Conservation (phyloP, 1,140 invertebrate species). For the Nymphalis io region DNA sequence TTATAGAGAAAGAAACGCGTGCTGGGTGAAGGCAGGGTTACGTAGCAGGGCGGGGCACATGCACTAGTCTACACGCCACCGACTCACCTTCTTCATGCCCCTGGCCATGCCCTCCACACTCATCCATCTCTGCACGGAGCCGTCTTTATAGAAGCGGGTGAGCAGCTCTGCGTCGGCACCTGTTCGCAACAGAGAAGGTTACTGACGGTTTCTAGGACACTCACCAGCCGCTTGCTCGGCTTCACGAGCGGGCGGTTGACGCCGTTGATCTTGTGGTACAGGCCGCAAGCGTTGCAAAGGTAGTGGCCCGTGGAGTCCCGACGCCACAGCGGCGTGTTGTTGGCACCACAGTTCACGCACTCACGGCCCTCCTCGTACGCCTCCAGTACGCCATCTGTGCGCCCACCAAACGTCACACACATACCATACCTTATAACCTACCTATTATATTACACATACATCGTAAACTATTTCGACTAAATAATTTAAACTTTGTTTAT, state of each 20-base stretch:
- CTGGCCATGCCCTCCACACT: slow-evolving; percentile 76
- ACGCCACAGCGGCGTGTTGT: slow-evolving; percentile 96
- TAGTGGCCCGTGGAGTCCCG: slow-evolving; percentile 98
- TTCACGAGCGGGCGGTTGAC: slow-evolving; percentile 95
- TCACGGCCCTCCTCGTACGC: slow-evolving; percentile 94
- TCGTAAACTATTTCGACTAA: neutral
- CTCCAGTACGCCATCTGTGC: slow-evolving; percentile 88
- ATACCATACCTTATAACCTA: neutral
- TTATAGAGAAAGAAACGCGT: slow-evolving; percentile 34
- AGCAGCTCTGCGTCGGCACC: slow-evolving; percentile 77
- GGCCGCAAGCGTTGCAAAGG: slow-evolving; percentile 98
- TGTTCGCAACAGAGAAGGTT: slow-evolving; percentile 60
- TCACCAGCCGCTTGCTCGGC: slow-evolving; percentile 94
- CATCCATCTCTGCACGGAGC: slow-evolving; percentile 78
- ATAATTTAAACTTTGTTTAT: slow-evolving; percentile 2
- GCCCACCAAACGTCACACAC: slow-evolving; percentile 18
- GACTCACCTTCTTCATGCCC: slow-evolving; percentile 80
- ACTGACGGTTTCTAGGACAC: slow-evolving; percentile 54
- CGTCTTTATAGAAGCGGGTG: slow-evolving; percentile 78
- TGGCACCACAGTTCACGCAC: slow-evolving; percentile 98
- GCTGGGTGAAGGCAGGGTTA: slow-evolving; percentile 32
- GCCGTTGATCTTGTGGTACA: slow-evolving; percentile 98
- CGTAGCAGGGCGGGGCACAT: slow-evolving; percentile 51
- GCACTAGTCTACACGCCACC: slow-evolving; percentile 79
- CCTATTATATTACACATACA: neutral